Conservation (phyloP, 1,140 invertebrate genomes). For the Fopius arisanus region DNA sequence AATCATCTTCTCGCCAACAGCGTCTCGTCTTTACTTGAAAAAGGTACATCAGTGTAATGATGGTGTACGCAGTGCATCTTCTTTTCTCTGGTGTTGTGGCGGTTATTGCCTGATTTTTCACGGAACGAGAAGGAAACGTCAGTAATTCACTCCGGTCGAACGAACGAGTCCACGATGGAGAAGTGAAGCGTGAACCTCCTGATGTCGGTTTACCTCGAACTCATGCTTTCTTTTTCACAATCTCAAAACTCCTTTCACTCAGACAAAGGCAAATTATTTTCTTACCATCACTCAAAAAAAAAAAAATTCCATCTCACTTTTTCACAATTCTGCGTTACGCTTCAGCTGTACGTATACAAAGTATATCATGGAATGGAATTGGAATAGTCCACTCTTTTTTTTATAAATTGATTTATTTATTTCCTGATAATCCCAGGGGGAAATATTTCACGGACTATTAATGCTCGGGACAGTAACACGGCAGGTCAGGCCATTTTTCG, state of each 20-base stretch:
- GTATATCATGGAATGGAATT: conserved; percentile 36
- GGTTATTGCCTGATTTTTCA: conserved; percentile 37
- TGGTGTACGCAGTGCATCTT: conserved; percentile 15
- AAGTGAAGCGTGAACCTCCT: conserved; percentile 28
- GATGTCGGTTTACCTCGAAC: not conserved
- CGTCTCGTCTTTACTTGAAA: conserved; percentile 13
- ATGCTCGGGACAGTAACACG: too few species aligned
- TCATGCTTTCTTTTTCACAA: conserved; percentile 11
- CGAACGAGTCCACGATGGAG: conserved; percentile 16
- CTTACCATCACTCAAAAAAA: not conserved
- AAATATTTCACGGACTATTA: too few species aligned
- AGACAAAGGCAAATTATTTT: conserved; percentile 26
- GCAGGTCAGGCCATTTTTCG: too few species aligned
- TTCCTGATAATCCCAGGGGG: not conserved
- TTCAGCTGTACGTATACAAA: conserved; percentile 41
- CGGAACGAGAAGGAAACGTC: conserved; percentile 33
- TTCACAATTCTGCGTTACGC: conserved; percentile 36
- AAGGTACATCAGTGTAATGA: conserved; percentile 19
- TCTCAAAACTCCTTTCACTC: conserved; percentile 14
- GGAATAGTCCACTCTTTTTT: not conserved
- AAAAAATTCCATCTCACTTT: not conserved
- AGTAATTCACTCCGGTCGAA: conserved; percentile 32
- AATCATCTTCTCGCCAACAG: conserved; percentile 31
- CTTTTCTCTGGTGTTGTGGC: not conserved
- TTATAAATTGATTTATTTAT: too few species aligned